Percentiles rank a stretch among this genome's conserved stretches.
Evolutionary conservation across 2,888 invertebrate species (phyloP).

Genomic region (Lasioglossum marginatum): DNA sequence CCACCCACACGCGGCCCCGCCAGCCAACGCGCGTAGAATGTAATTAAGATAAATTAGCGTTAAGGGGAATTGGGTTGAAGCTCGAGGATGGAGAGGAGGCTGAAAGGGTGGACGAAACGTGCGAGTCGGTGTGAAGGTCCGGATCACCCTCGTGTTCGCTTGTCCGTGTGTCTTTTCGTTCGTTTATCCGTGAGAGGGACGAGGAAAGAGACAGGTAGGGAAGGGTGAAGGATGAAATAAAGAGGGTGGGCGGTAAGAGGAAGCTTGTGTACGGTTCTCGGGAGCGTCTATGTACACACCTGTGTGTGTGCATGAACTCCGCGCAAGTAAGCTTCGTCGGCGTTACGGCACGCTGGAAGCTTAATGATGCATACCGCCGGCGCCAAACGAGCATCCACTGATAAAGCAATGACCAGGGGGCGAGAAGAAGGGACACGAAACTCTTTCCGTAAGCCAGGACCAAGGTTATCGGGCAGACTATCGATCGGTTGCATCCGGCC

Average conservation of each 20-base stretch:
- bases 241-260: constrained; percentile 58
- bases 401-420: constrained; percentile 74
- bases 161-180: constrained; percentile 39
- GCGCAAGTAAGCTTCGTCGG: constrained; percentile 74
- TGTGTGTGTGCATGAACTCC: constrained; percentile 40
- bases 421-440: constrained; percentile 68
- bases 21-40: constrained; percentile 82
- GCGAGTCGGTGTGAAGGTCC: constrained; percentile 47
- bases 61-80: constrained; percentile 82
- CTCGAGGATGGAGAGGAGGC: constrained; percentile 73
- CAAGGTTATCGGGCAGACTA: constrained; percentile 68
- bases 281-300: constrained; percentile 15
- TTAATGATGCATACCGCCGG: constrained; percentile 77
- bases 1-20: constrained; percentile 48
- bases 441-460: constrained; percentile 65
- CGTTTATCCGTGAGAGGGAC: constrained; percentile 30
- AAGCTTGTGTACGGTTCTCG: constrained; percentile 18
- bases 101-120: constrained; percentile 67
- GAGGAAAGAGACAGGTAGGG: constrained; percentile 58
- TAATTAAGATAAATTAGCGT: constrained; percentile 84
- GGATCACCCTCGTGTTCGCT: constrained; percentile 17
- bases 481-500: constrained; percentile 64
- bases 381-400: constrained; percentile 77
- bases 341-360: constrained; percentile 74
- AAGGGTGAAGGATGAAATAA: constrained; percentile 39